Evolutionary conservation across 2,888 invertebrate genomes (phyloP), one percentile per base, ranked within the genome.

Genomic region (Capitulum mitella): DNA sequence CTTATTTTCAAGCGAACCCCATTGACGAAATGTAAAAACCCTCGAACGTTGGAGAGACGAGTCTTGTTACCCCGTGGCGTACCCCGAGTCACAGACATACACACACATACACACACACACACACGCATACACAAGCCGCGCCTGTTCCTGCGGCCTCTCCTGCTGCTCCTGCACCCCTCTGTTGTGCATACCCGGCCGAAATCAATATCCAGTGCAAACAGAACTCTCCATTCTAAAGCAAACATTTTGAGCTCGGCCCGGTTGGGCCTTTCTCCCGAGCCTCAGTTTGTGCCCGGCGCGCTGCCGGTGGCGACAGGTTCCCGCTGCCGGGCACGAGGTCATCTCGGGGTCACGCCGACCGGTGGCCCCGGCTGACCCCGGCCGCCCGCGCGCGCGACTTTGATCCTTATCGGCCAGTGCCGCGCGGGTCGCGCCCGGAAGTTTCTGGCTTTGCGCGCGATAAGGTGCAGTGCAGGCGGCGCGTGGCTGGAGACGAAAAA

Each of bases 131-230:
- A 51, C 19, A n/a, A 51, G 22, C 22, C 16, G 19, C 51, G 19
- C n/a, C n/a, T n/a, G n/a, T n/a, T n/a, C n/a, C n/a, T n/a, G n/a
- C n/a, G n/a, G n/a, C n/a, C n/a, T 51, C 19, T 51, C 51, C 51
- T 19, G 1, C 19, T 51, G 14, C 1, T 5, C 12, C 43, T 43
- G 43, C 64, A 64, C 64, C 64, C 61, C 64, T 64, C 64, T 29
- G 64, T 10, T 64, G 64, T 64, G 64, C 64, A 64, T 64, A 64
- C 64, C 19, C 16, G 32, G 32, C 14, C 19, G 64, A 64, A 64
- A 64, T 64, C 64, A 64, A 64, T 64, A 64, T 64, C 64, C 34
- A 29, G 64, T 64, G 64, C 64, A 64, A 64, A 64, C 64, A 64
- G 64, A 64, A 34, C 64, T 64, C 34, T 64, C 64, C 64, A 64